phyloP scores from a whole-genome alignment of 1,140 invertebrate species.

The Berghia stephanieae region DNA sequence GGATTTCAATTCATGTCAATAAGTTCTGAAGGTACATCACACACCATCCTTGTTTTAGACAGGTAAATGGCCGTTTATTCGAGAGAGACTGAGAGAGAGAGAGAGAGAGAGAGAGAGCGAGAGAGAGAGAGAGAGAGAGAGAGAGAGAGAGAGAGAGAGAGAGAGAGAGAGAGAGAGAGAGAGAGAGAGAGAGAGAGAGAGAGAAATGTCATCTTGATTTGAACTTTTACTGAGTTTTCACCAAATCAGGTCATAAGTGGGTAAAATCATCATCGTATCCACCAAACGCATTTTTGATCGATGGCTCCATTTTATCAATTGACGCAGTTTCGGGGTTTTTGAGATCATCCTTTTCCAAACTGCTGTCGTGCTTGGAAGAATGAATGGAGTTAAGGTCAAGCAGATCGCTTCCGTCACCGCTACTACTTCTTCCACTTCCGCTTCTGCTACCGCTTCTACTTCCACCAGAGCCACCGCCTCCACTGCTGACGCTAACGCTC shows the following conservation, averaged over 20 bases:
- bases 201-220: no score
- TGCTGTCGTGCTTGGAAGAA: background rate
- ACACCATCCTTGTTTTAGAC: no score
- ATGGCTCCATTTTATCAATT: background rate
- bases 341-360: background rate
- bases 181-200: no score
- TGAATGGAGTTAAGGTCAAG: background rate
- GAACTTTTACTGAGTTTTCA: no score
- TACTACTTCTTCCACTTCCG: no score
- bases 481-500: no score
- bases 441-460: background rate
- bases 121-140: background rate
- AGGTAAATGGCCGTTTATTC: no score
- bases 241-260: constrained; percentile 4
- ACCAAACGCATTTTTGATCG: background rate
- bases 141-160: background rate
- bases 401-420: background rate
- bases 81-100: constrained; percentile 15
- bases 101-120: constrained; percentile 17
- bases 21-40: no score
- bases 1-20: no score
- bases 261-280: constrained; percentile 6
- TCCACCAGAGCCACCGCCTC: background rate
- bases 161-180: background rate
- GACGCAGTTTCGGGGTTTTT: no score